Conservation (phyloP, 2,797 vertebrate species). For the Rhinichthys osculus region DNA sequence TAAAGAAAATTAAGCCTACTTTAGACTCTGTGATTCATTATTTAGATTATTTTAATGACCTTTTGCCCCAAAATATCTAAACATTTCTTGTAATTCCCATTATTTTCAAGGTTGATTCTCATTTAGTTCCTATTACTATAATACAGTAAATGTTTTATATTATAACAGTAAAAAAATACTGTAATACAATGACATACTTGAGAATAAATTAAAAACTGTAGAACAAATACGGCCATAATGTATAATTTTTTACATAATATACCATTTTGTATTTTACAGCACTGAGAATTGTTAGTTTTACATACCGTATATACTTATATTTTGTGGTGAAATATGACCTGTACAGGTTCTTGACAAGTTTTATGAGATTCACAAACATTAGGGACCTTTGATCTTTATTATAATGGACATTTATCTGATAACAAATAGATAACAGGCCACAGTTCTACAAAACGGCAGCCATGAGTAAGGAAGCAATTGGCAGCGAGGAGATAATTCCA, state of each 20-base stretch:
- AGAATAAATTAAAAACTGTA: not conserved
- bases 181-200: not conserved
- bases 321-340: not conserved
- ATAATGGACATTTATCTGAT: not conserved
- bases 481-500: constrained; percentile 17
- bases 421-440: constrained; percentile 5
- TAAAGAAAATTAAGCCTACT: not conserved
- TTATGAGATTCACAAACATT: not conserved
- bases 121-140: not conserved
- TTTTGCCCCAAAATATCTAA: not conserved
- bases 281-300: not conserved
- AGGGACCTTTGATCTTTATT: not conserved
- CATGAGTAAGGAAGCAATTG: constrained; percentile 27
- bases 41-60: not conserved
- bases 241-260: not conserved
- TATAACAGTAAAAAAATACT: not conserved
- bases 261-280: not conserved
- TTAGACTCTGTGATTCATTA: not conserved
- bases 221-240: not conserved
- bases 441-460: constrained; percentile 8
- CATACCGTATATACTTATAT: no score
- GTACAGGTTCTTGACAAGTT: not conserved
- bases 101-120: not conserved
- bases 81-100: not conserved
- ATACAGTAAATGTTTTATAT: not conserved